Evolutionary conservation across 2,888 invertebrate species (phyloP), one percentile per base, ranked within the genome.

Genomic region (Drosophila atripex): DNA sequence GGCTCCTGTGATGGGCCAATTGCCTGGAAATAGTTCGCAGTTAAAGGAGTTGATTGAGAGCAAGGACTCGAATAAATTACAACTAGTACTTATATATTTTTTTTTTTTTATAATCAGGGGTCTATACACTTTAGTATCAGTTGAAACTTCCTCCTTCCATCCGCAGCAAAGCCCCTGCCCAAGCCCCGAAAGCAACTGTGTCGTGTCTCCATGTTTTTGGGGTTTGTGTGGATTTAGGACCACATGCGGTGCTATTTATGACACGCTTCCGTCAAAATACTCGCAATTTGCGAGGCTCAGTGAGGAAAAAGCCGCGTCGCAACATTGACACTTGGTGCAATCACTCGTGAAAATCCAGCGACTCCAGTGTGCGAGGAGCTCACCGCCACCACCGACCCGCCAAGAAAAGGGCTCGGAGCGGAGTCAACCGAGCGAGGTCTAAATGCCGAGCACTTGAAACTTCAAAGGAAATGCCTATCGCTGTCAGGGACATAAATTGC

Each of bases 381-480:
- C 25, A 7, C 30, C 30, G 12, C 30, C 35, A 1, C 6, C 35
- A 4, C 12, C 32, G 12, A 32, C 16, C 39, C 39, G 16, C 4
- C 43, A 38, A 68, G 55, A 51, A 65, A 56, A 25, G 53, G 69
- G 32, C 53, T 59, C 59, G 59, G 47, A 35, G 35, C 35, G 35
- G 59, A 61, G 16, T 23, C 39, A 39, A 60, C 60, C 38, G 47
- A 61, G 60, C 50, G 30, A 45, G 35, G 46, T 49, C 52, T 56
- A 49, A 49, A 30, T 53, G 47, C 39, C 43, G 53, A 76, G 78
- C 66, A 78, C 75, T 76, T 86, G 85, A 71, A 74, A 89, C 83
- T 89, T 90, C 89, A 90, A 90, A 90, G 88, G 89, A 89, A 89
- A 89, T 89, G 88, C 89, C 89, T 89, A 88, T 88, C 86, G 88